Conservation (phyloP, 2,797 vertebrate species). For the Mus caroli region DNA sequence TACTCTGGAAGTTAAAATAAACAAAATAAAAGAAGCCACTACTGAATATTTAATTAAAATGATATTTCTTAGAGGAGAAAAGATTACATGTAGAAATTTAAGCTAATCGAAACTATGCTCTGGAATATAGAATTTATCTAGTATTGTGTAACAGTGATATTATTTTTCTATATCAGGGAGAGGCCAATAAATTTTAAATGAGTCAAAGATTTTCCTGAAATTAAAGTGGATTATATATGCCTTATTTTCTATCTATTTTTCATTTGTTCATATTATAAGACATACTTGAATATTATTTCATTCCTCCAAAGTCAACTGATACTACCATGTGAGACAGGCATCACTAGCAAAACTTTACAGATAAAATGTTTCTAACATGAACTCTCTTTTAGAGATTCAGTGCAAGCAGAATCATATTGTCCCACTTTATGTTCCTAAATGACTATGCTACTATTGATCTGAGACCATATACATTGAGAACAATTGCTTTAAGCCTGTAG, state of each 20-base stretch:
- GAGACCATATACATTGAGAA: not conserved
- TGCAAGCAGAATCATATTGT: not conserved
- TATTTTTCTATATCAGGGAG: not conserved
- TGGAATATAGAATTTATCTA: not conserved
- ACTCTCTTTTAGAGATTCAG: not conserved
- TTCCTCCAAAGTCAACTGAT: not conserved
- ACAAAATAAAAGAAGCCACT: not conserved
- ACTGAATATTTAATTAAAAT: not conserved
- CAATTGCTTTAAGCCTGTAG: not conserved
- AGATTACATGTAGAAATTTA: not conserved
- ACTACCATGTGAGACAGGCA: not conserved
- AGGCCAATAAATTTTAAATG: not conserved
- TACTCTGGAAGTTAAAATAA: not conserved
- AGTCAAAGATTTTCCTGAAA: not conserved
- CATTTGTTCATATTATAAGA: not conserved
- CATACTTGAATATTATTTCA: not conserved
- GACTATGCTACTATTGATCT: not conserved
- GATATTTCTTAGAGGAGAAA: not conserved
- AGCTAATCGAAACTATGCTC: not conserved
- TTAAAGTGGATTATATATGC: not conserved
- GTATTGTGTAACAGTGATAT: not conserved
- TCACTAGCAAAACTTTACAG: not conserved
- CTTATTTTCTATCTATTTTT: conserved; percentile 12
- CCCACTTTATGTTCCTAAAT: not conserved
- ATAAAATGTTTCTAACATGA: not conserved